phyloP scores from a whole-genome alignment of 2,888 invertebrate genomes.

The Disparrhopalites patrizii region DNA sequence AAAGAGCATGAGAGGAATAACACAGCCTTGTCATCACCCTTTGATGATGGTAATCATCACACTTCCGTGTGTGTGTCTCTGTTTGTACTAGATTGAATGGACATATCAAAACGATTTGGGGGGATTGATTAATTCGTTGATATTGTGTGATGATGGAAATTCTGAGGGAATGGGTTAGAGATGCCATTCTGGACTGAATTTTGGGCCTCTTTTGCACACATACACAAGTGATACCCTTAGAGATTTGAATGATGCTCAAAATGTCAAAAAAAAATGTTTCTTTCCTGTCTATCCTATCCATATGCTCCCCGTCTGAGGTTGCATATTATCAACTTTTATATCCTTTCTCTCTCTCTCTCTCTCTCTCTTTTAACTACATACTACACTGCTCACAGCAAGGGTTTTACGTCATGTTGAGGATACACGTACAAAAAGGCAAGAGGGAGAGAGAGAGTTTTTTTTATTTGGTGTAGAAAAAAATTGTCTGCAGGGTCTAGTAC shows the following conservation, averaged over 20 bases:
- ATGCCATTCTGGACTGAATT: background rate
- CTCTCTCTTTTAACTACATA: no score
- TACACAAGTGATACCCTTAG: slow-evolving; percentile 17
- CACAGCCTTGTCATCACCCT: no score
- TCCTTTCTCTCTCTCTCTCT: no score
- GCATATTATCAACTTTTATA: no score
- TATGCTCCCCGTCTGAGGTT: slow-evolving; percentile 19
- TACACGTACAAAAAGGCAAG: background rate
- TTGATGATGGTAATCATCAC: slow-evolving; percentile 1
- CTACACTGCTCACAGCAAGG: slow-evolving; percentile 17
- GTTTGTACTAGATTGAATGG: no score
- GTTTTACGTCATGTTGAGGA: slow-evolving; percentile 26
- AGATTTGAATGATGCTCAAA: slow-evolving; percentile 18
- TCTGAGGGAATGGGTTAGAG: slow-evolving; percentile 18
- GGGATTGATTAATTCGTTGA: slow-evolving; percentile 21
- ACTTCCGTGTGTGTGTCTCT: no score
- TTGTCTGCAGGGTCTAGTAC: background rate
- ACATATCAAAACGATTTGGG: slow-evolving; percentile 19
- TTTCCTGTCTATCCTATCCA: slow-evolving; percentile 7
- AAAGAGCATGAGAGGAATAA: no score
- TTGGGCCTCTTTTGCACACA: background rate
- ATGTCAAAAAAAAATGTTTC: slow-evolving; percentile 24
- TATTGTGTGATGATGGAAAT: slow-evolving; percentile 1
- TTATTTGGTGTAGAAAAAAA: background rate
- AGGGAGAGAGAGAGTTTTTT: background rate